Evolutionary conservation across 2,797 vertebrate species (phyloP), one percentile per base, ranked within the genome.

Genomic region (Siniperca scherzeri): DNA sequence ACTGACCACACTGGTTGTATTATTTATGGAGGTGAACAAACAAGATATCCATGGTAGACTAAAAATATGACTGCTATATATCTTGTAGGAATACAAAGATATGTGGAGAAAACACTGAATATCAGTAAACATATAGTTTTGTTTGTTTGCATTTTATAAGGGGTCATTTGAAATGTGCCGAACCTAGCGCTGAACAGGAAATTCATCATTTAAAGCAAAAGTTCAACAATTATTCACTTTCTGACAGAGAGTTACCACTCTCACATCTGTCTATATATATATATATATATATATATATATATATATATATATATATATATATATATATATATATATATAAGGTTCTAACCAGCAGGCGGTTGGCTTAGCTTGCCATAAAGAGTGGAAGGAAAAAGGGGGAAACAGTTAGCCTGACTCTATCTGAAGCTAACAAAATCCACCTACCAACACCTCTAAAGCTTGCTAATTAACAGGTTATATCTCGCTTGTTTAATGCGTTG

Each of bases 1-100:
- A 70, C 70, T 65, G 73, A 66, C 76, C 81, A 38, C 52, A 48
- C 4, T 40, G 75, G 33, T 57, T 62, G 56, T 38, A 12, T 70
- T 74, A 74, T 83, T 83, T 16, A 82, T 73, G 70, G 81, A 62
- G 62, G 70, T 40, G 10, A 66, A 74, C 7, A 48, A 19, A 77
- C 7, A 7, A 67, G 57, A 50, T 36, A 52, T 59, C 16, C 12
- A 25, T 22, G 42, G 21, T 7, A n/a, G 70, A n/a, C 25, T 57
- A 76, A 36, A 69, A 72, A 70, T 61, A 66, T 48, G 16, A 64
- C 50, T 53, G 42, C 10, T 38, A 14, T 13, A 62, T 40, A 38
- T 71, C 22, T 22, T 56, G 14, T n/a, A 40, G 40, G 8, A 65
- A 21, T 33, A 30, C 16, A 22, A n/a, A n/a, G 40, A 67, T 17